phyloP scores from a whole-genome alignment of 2,888 invertebrate genomes.

The Nymphalis c-album region DNA sequence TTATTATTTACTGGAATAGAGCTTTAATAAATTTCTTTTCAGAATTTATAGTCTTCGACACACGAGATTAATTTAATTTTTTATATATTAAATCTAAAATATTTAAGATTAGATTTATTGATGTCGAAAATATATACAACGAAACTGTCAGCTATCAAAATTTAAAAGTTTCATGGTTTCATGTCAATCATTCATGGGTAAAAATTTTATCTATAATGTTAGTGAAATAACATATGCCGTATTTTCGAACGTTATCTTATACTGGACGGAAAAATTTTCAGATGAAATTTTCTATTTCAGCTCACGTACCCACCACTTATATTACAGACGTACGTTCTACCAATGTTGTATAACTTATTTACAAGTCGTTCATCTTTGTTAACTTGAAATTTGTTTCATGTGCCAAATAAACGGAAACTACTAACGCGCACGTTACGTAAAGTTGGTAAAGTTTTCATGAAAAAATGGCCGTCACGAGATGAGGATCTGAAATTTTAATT shows the following conservation, averaged over 20 bases:
- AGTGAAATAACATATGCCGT: not conserved
- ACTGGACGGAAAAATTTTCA: conserved; percentile 13
- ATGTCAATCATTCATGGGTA: not conserved
- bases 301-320: conserved; percentile 23
- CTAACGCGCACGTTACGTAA: no score
- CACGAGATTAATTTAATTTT: no score
- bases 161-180: not conserved
- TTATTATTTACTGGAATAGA: no score
- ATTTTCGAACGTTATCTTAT: not conserved
- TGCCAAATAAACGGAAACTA: no score
- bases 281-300: conserved; percentile 26
- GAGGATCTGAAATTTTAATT: no score
- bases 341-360: conserved; percentile 30
- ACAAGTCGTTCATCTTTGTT: conserved; percentile 7
- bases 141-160: no score
- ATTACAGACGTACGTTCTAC: conserved; percentile 17
- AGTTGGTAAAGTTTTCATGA: no score
- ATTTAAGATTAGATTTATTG: no score
- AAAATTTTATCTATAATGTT: not conserved
- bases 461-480: no score
- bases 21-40: no score
- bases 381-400: not conserved
- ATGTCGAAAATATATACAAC: not conserved
- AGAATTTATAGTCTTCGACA: no score
- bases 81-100: no score